Evolutionary conservation across 1,140 invertebrate species (phyloP), one percentile per base, ranked within the genome.

Genomic region (Zaprionus ghesquierei): DNA sequence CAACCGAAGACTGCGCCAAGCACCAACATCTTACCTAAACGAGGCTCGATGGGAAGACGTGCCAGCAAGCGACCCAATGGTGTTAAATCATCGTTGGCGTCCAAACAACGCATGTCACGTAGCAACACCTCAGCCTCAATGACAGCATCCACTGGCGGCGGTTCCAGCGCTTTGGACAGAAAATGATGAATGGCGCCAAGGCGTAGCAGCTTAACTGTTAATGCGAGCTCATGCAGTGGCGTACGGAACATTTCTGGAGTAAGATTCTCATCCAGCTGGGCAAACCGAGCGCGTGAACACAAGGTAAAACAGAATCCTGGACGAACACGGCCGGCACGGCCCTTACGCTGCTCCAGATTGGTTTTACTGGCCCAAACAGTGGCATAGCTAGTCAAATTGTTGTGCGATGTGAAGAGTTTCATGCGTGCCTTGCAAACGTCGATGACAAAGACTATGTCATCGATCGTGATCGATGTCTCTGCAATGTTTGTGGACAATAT

Each of bases 221-320:
- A 93, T 0, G 96, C 96, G 41, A 98, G 92, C 90, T 99, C 98
- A 89, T 99, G 98, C 3, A 99, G 93, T 0, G 98, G 98, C 2
- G 98, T 99, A 55, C 98, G 94, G 92, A 99, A 98, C 94, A 99
- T 99, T 93, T 99, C 98, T 0, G 98, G 97, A 0, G 97, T 98
- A 89, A 97, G 95, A 80, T 98, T 97, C 78, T 98, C 96, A 9
- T 99, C 98, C 51, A 99, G 93, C 59, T 94, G 95, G 0, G 95
- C 93, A 82, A 92, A 97, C 18, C 97, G 93, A 0, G 95, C 95
- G 61, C 93, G 92, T 0, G 96, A 97, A 84, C 96, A 98, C 6
- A 99, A 92, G 80, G 98, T 97, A 82, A 97, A 99, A 90, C 97
- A 98, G 71, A 96, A 96, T 9, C 98, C 98, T 0, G 96, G 94